These are phyloP conservation scores for Andrena dorsata DNA, from an alignment of 2,888 invertebrate genomes.

Conservation along the genomic window DNA sequence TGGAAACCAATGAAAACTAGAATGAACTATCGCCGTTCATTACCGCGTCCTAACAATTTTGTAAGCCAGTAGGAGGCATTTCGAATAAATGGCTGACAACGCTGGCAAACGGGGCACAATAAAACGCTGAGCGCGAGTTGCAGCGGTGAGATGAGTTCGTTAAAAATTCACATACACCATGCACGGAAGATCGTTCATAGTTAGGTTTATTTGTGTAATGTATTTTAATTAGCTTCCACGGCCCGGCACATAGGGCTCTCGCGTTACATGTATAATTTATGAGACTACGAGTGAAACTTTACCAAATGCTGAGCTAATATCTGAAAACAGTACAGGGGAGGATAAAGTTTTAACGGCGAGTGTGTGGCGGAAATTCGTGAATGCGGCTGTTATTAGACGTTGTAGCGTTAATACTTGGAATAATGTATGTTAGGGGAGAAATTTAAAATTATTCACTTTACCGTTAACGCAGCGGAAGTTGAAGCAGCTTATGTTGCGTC, in stretches of 20 bases:
- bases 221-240: conserved; percentile 39
- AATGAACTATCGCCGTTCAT: conserved; percentile 7
- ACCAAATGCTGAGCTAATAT: neutral
- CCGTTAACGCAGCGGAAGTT: neutral
- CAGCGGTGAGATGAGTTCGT: conserved; percentile 9
- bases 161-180: conserved; percentile 32
- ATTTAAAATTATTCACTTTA: conserved; percentile 1
- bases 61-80: neutral
- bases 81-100: conserved; percentile 15
- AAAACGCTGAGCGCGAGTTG: neutral
- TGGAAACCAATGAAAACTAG: neutral
- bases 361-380: conserved; percentile 4
- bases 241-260: neutral
- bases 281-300: conserved; percentile 8
- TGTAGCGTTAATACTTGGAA: neutral
- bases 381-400: neutral
- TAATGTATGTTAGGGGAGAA: neutral
- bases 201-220: conserved; percentile 22
- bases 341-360: neutral
- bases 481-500: neutral
- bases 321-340: neutral
- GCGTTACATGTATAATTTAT: conserved; percentile 22
- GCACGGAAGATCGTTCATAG: conserved; percentile 25
- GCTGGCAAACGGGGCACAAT: neutral
- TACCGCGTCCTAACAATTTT: conserved; percentile 3